A percentile compares a stretch with the other conserved stretches of the same genome.
Evolutionary conservation across 2,797 vertebrate species (phyloP).

Genomic region (Carapus acus): DNA sequence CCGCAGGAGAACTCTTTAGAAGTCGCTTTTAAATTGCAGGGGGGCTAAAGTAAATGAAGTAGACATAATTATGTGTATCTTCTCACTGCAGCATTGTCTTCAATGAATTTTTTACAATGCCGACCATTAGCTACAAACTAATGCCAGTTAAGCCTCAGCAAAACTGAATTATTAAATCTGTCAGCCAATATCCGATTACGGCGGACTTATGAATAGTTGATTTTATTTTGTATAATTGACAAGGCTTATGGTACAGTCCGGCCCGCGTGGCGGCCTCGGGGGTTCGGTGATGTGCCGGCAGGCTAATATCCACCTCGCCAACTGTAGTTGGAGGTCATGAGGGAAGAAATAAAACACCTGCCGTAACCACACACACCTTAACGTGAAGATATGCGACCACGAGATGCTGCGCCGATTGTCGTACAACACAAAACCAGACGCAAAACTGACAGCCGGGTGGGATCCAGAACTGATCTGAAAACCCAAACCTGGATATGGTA

Average conservation of each 20-base stretch:
- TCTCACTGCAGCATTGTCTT: constrained; percentile 72
- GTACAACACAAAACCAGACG: too few species aligned
- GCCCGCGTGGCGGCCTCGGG: constrained; percentile 74
- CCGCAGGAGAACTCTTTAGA: constrained; percentile 50
- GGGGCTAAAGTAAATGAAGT: constrained; percentile 70
- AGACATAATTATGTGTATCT: constrained; percentile 73
- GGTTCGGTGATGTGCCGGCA: constrained; percentile 70
- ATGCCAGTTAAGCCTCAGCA: constrained; percentile 79
- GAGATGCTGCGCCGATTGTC: too few species aligned
- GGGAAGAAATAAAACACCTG: too few species aligned
- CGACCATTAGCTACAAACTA: constrained; percentile 82
- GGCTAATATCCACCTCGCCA: constrained; percentile 60
- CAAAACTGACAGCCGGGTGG: too few species aligned
- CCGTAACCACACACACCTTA: constrained; percentile 59
- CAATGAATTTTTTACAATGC: constrained; percentile 83
- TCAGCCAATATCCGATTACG: constrained; percentile 85
- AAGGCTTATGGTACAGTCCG: constrained; percentile 79
- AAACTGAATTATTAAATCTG: constrained; percentile 96
- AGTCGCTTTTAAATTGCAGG: constrained; percentile 57
- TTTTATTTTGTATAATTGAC: constrained; percentile 96
- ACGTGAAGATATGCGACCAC: constrained; percentile 47
- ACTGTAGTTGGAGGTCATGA: constrained; percentile 50
- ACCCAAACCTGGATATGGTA: too few species aligned
- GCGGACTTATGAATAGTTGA: constrained; percentile 94
- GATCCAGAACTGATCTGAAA: too few species aligned